Evolutionary conservation across 2,797 vertebrate species (phyloP).

Genomic region (Anomalospiza imberbis): DNA sequence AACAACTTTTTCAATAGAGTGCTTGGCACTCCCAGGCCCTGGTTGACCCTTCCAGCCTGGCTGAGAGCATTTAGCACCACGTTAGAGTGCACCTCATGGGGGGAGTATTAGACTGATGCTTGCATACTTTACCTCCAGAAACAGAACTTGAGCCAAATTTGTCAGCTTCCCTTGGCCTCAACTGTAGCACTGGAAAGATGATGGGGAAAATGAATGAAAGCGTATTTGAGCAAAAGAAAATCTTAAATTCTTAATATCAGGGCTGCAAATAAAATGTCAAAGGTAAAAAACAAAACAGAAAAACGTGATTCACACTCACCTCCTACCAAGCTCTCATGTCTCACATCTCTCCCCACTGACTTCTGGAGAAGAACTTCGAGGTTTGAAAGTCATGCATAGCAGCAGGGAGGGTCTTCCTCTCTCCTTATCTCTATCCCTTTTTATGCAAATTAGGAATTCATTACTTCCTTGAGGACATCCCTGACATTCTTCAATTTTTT

Average conservation of each 20-base stretch:
- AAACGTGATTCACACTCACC: background rate
- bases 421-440: background rate
- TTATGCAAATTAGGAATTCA: background rate
- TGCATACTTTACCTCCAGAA: background rate
- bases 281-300: background rate
- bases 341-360: background rate
- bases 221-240: background rate
- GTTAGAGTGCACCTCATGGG: background rate
- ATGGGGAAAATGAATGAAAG: background rate
- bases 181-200: background rate
- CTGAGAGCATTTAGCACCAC: background rate
- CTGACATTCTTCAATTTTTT: background rate
- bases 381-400: background rate
- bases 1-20: constrained; percentile 14
- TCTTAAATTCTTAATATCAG: background rate
- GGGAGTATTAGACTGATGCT: background rate
- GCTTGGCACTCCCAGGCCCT: constrained; percentile 28
- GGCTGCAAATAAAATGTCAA: background rate
- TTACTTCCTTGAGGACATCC: background rate
- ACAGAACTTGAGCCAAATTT: background rate
- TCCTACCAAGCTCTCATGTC: background rate
- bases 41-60: background rate
- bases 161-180: background rate
- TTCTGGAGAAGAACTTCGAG: background rate
- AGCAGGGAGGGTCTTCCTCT: background rate